These are phyloP conservation scores for Pentamera pediparva DNA, from an alignment of 53 echinoderm and acorn worm genomes.

Conservation along the genomic window DNA sequence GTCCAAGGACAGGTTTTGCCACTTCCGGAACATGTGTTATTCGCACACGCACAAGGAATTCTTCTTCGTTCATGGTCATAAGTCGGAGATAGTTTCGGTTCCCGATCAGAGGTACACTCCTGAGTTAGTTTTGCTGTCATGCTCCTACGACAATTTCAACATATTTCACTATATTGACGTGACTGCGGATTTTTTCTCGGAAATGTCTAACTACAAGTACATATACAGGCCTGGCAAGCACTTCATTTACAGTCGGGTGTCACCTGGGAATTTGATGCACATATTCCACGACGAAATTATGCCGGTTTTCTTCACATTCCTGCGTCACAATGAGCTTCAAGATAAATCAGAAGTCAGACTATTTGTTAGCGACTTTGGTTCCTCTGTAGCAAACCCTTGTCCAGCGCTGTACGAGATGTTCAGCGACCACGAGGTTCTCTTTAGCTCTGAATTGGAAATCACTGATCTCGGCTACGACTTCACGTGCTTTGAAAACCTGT, in stretches of 20 bases:
- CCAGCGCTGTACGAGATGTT: conserved; percentile 52
- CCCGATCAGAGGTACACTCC: conserved; percentile 63
- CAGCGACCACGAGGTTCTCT: conserved; percentile 40
- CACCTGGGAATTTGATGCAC: conserved; percentile 86
- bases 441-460: conserved; percentile 37
- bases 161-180: conserved; percentile 76
- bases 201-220: conserved; percentile 3
- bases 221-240: conserved; percentile 41
- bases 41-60: conserved; percentile 42
- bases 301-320: conserved; percentile 64
- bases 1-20: conserved; percentile 79
- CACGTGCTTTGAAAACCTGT: conserved; percentile 66
- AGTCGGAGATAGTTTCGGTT: conserved; percentile 47
- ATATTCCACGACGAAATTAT: conserved; percentile 92
- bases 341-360: background rate
- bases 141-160: conserved; percentile 94
- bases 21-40: conserved; percentile 84
- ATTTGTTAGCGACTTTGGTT: conserved; percentile 36
- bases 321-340: conserved; percentile 47
- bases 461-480: conserved; percentile 12
- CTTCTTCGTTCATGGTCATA: conserved; percentile 63
- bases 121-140: conserved; percentile 75
- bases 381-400: conserved; percentile 26
- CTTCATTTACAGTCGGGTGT: conserved; percentile 81
- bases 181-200: background rate